Base-by-base conservation (phyloP, 23 tunicate species). In the Trididemnum clinides region DNA sequence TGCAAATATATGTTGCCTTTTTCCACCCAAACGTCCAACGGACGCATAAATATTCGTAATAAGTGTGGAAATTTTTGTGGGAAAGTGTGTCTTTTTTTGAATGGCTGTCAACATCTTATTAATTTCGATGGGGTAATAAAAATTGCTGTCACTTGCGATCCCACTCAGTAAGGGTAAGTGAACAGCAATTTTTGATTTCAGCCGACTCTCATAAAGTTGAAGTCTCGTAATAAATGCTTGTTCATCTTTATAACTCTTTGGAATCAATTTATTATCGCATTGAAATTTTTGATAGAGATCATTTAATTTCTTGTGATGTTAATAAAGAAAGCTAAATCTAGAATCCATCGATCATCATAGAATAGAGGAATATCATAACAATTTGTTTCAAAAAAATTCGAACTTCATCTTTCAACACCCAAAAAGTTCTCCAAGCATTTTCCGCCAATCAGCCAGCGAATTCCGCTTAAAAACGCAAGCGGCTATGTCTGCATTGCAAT, bases 131-230 rank as follows among this genome's bases (percentile, higher is more conserved):
- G 50, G 12, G 21, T 71, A 71, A 6, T 23, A 71, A 28, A 23
- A 54, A 6, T 71, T 71, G 21, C 50, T 71, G 54, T 71, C 50
- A 33, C 78, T 71, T 32, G 26, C 78, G 78, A 71, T 23, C 12
- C 78, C 21, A 71, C 29, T 27, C 50, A 71, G n/a, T 71, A 71
- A 71, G 6, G 78, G 78, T 19, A 71, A 71, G 21, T 71, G 78
- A 71, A 71, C 51, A 30, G 78, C 78, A 5, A 5, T 28, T 33
- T 71, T 71, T 18, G 28, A 71, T 71, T 71, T 71, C 44, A 71
- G 50, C 50, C 29, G n/a, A n/a, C n/a, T n/a, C n/a, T n/a, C n/a
- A n/a, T n/a, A n/a, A n/a, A n/a, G n/a, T n/a, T n/a, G n/a, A 54
- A 71, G n/a, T 71, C 28, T 71, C 50, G 7, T 63, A 10, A 63